phyloP scores from a whole-genome alignment of 2,797 vertebrate genomes.

The Pempheris klunzingeri region DNA sequence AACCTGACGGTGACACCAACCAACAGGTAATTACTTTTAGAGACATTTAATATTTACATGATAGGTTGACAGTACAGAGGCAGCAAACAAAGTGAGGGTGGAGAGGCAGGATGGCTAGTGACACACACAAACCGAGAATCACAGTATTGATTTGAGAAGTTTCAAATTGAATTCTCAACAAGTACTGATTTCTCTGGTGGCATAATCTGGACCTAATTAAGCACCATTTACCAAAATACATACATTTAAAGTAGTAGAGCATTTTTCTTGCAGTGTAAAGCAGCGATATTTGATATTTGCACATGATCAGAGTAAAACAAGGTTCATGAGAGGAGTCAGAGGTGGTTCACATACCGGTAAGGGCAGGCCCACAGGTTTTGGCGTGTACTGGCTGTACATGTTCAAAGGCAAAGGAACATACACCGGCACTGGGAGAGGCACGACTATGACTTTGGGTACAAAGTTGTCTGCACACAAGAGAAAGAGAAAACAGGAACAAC shows the following conservation, averaged over 20 bases:
- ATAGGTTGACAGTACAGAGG: slow-evolving; percentile 1
- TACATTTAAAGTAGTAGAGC: neutral
- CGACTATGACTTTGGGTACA: neutral
- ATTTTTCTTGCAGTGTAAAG: neutral
- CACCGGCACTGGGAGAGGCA: slow-evolving; percentile 57
- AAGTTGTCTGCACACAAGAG: slow-evolving; percentile 25
- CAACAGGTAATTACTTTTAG: neutral
- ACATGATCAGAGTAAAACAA: neutral
- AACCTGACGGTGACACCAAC: neutral
- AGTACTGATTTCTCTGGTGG: too few relatives aligned
- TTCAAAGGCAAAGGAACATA: slow-evolving; percentile 62
- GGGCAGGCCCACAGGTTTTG: slow-evolving; percentile 36
- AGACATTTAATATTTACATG: neutral
- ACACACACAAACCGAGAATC: too few relatives aligned
- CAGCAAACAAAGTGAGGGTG: neutral
- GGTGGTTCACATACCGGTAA: slow-evolving; percentile 37
- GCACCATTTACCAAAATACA: neutral
- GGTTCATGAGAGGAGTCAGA: neutral
- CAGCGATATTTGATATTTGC: neutral
- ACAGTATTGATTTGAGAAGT: too few relatives aligned
- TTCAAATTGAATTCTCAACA: too few relatives aligned
- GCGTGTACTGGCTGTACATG: slow-evolving; percentile 67
- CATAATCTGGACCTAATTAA: too few relatives aligned
- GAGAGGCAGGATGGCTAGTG: neutral
- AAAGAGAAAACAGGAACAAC: neutral